phyloP scores from a whole-genome alignment of 53 echinoderm and acorn worm genomes.

The Mesocentrotus franciscanus region DNA sequence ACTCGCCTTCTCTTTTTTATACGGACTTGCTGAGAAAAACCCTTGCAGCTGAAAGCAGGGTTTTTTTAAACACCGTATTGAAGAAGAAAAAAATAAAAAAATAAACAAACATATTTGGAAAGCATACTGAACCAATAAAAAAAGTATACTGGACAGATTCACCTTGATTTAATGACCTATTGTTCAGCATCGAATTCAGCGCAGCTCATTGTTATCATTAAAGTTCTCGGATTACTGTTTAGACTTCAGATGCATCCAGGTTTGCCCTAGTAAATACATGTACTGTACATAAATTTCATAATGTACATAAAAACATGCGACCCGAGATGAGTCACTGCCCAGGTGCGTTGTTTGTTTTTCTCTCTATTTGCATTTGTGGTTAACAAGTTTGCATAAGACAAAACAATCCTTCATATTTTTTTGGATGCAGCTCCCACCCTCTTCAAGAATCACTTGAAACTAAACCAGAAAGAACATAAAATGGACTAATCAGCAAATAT shows the following conservation, averaged over 20 bases:
- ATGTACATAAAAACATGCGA: background rate
- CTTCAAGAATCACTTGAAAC: background rate
- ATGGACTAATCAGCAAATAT: background rate
- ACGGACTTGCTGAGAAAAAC: too few relatives aligned
- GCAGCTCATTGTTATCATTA: background rate
- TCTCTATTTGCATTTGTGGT: background rate
- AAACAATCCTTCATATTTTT: background rate
- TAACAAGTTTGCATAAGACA: background rate
- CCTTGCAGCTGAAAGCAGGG: too few relatives aligned
- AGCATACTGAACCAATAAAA: too few relatives aligned
- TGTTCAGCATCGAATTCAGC: background rate
- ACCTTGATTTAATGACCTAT: conserved; percentile 6
- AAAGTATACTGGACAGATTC: background rate
- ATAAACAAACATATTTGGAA: too few relatives aligned
- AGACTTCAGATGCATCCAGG: background rate
- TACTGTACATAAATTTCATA: background rate
- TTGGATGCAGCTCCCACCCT: background rate
- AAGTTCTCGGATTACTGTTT: background rate
- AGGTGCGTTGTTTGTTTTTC: background rate
- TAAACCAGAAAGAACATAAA: background rate
- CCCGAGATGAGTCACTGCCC: background rate
- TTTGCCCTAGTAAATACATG: background rate
- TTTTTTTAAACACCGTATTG: too few relatives aligned
- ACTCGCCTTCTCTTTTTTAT: too few relatives aligned
- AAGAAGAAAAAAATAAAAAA: too few relatives aligned